Percentiles rank a stretch among this genome's conserved stretches.
phyloP scores from a whole-genome alignment of 2,113 vertebrate genomes.

The human (Homo sapiens) region DNA sequence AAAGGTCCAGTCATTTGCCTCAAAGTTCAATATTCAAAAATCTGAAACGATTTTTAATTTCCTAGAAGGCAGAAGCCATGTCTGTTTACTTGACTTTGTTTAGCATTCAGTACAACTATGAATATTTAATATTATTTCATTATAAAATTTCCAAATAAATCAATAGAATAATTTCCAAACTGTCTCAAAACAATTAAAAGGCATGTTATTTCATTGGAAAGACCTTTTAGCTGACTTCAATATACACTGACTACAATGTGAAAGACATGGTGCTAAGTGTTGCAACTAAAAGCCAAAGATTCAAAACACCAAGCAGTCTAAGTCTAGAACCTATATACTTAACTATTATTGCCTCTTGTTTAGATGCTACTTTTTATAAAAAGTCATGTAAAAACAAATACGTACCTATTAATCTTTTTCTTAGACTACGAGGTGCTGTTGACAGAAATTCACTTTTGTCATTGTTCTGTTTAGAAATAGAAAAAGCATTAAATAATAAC shows the following conservation, averaged over 20 bases:
- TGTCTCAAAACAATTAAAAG: slow-evolving; percentile 14
- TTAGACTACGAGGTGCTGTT: slow-evolving; percentile 89
- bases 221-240: slow-evolving; percentile 11
- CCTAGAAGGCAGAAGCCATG: neutral
- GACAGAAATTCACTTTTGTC: slow-evolving; percentile 89
- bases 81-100: neutral
- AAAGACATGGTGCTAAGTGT: neutral
- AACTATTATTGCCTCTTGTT: neutral
- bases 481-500: slow-evolving; percentile 46
- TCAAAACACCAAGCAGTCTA: neutral
- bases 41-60: neutral
- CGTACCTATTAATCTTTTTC: slow-evolving; percentile 93
- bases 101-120: neutral
- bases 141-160: slow-evolving; percentile 21
- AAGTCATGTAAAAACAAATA: slow-evolving; percentile 56
- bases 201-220: neutral
- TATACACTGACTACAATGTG: neutral
- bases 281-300: neutral
- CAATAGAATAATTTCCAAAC: neutral
- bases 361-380: neutral
- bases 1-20: neutral
- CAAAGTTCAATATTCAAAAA: neutral
- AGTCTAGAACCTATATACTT: neutral
- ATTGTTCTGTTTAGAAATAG: slow-evolving; percentile 84
- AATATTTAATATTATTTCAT: slow-evolving; percentile 29